Evolutionary conservation across 2,797 vertebrate genomes (phyloP), one percentile per base, ranked within the genome.

Genomic region (Chelon labrosus): DNA sequence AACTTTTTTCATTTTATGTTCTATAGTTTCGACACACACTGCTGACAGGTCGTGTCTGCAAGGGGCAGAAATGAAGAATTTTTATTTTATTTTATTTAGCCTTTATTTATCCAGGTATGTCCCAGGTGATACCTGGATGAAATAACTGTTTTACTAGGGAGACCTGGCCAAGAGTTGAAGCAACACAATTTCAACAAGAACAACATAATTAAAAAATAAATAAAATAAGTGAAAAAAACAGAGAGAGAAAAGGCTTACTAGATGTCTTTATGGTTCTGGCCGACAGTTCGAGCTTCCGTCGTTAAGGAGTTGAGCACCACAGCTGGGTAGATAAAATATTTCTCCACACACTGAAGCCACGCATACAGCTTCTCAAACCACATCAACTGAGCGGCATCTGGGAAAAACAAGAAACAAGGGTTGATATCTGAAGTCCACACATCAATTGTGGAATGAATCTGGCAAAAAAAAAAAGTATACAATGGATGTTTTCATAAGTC

Each of bases 351-450:
- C 91, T 97, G 96, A 73, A 97, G 94, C 94, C 96, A 95, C 0
- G 96, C 96, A 0, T 97, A 97, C 47, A 97, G 87, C 90, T 97
- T 97, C 93, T 97, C 97, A 77, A 97, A 97, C 96, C 97, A 97
- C 97, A 97, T 97, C 85, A 97, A 80, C 90, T 97, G 96, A 61
- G 97, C 97, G 0, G 97, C 96, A 58, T 96, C 97, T 97, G 89
- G 16, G 10, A 49, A 13, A 57, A 50, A 72, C 1, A n/a, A 2
- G 59, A 37, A 77, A 66, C 44, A 74, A n/a, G n/a, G 12, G 5
- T 37, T 16, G 17, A 44, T 17, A 31, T 22, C 22, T 22, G 70
- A 13, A 65, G 3, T 14, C 20, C 67, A 68, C 2, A 44, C 16
- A 17, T 16, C 17, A 61, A 66, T 50, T 65, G 42, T 55, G 13